phyloP scores from a whole-genome alignment of 2,113 vertebrate species.

The Laticauda colubrina region DNA sequence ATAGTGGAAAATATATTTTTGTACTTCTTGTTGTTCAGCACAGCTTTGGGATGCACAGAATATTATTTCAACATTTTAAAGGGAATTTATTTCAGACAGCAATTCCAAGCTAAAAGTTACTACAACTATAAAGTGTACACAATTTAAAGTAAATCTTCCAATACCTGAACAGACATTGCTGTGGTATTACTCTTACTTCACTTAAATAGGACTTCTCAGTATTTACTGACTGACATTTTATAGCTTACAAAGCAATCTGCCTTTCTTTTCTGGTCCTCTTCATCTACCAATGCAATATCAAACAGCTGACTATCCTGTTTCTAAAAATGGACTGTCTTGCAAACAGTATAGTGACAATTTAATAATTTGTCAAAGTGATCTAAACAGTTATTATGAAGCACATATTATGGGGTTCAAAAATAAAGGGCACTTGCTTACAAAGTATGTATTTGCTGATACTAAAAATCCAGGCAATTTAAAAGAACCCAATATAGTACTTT shows the following conservation, averaged over 20 bases:
- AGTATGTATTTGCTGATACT: constrained; percentile 59
- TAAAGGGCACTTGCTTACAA: constrained; percentile 60
- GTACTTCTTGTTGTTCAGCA: neutral
- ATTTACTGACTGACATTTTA: constrained; percentile 65
- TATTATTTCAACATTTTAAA: neutral
- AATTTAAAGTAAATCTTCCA: constrained; percentile 55
- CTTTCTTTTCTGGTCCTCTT: constrained; percentile 49
- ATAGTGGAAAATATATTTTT: neutral
- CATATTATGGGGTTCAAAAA: constrained; percentile 65
- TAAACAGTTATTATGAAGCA: constrained; percentile 62
- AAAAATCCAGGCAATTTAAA: constrained; percentile 60
- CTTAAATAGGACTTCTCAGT: constrained; percentile 46
- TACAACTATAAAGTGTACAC: constrained; percentile 42
- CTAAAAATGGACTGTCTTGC: constrained; percentile 67
- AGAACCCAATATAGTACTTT: constrained; percentile 14
- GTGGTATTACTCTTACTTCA: constrained; percentile 59
- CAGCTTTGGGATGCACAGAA: neutral
- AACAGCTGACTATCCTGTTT: constrained; percentile 71
- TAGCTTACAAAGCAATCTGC: constrained; percentile 68
- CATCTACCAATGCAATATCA: constrained; percentile 49
- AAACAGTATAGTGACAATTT: constrained; percentile 67
- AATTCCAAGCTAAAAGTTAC: neutral
- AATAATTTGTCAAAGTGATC: constrained; percentile 70
- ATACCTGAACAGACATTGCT: constrained; percentile 47
- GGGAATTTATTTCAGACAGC: neutral